Conservation (phyloP, 2,113 vertebrate genomes). For the Pelmatolapia mariae region DNA sequence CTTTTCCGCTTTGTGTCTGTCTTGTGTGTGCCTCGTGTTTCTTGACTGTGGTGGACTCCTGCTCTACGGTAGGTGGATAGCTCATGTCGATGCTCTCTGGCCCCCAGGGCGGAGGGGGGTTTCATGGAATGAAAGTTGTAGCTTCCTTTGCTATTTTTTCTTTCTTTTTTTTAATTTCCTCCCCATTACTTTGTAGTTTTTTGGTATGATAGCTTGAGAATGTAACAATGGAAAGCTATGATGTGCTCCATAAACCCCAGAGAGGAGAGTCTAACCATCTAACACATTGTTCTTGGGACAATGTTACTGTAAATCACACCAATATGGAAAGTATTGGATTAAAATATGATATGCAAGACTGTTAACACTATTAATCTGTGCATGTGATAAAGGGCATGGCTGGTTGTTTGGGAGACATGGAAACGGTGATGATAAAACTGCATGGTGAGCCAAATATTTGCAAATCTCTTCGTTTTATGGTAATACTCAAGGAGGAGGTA, state of each 20-base stretch:
- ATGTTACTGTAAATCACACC: conserved; percentile 57
- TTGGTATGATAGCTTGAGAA: conserved; percentile 59
- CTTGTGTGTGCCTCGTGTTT: conserved; percentile 71
- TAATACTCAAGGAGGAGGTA: neutral
- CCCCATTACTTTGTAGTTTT: neutral
- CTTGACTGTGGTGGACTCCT: conserved; percentile 72
- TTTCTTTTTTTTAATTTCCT: neutral
- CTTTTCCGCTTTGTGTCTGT: conserved; percentile 68
- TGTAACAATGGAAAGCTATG: conserved; percentile 64
- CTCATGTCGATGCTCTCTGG: conserved; percentile 57
- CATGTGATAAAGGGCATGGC: conserved; percentile 75
- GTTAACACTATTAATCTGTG: conserved; percentile 62
- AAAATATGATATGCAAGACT: conserved; percentile 45
- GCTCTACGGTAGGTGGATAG: conserved; percentile 77
- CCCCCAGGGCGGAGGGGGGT: conserved; percentile 42
- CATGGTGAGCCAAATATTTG: conserved; percentile 31
- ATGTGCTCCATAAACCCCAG: conserved; percentile 64
- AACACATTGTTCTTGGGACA: conserved; percentile 56
- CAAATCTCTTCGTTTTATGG: conserved; percentile 1
- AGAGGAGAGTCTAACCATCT: conserved; percentile 60
- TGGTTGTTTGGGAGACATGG: conserved; percentile 60
- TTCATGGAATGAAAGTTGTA: conserved; percentile 71
- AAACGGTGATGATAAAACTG: conserved; percentile 44
- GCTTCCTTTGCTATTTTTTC: conserved; percentile 59
- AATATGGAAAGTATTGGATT: conserved; percentile 60